A percentile compares a stretch with the other conserved stretches of the same genome.
phyloP scores from a whole-genome alignment of 2,797 vertebrate genomes.

The Sebastiscus tertius region DNA sequence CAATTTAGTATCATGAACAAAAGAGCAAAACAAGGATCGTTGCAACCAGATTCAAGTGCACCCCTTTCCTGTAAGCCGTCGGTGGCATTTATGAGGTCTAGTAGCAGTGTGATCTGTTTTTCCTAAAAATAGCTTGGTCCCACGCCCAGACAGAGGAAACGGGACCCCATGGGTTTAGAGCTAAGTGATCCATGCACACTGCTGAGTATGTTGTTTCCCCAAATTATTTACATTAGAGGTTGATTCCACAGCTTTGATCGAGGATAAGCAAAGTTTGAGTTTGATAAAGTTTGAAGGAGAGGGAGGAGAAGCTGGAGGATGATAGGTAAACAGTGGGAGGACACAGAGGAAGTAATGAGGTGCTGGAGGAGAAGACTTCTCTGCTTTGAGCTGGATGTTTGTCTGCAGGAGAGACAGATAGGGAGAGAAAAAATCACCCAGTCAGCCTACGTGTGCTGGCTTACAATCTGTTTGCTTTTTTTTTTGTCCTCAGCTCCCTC shows the following conservation, averaged over 20 bases:
- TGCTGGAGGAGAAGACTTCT: not conserved
- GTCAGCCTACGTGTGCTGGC: slow-evolving; percentile 76
- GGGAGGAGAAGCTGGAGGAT: not conserved
- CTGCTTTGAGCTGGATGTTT: slow-evolving; percentile 9
- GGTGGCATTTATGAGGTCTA: slow-evolving; percentile 46
- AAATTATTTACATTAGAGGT: slow-evolving; percentile 21
- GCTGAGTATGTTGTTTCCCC: slow-evolving; percentile 6
- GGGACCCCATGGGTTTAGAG: slow-evolving; percentile 40
- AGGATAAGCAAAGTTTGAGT: not conserved
- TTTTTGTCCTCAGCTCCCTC: slow-evolving; percentile 19
- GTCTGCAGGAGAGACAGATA: slow-evolving; percentile 14
- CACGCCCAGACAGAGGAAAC: slow-evolving; percentile 69
- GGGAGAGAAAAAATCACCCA: slow-evolving; percentile 29
- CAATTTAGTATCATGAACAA: slow-evolving; percentile 12
- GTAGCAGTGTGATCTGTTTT: slow-evolving; percentile 44
- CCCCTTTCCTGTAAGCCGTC: slow-evolving; percentile 31
- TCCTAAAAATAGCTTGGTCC: slow-evolving; percentile 72
- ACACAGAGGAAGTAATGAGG: not conserved
- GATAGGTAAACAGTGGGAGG: not conserved
- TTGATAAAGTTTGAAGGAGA: not conserved
- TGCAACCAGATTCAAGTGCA: slow-evolving; percentile 23
- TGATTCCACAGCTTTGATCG: not conserved
- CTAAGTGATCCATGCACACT: slow-evolving; percentile 42
- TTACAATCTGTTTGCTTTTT: slow-evolving; percentile 64
- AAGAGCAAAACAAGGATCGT: slow-evolving; percentile 14